phyloP scores from a whole-genome alignment of 2,113 vertebrate genomes.

The Eudyptes chrysolophus region DNA sequence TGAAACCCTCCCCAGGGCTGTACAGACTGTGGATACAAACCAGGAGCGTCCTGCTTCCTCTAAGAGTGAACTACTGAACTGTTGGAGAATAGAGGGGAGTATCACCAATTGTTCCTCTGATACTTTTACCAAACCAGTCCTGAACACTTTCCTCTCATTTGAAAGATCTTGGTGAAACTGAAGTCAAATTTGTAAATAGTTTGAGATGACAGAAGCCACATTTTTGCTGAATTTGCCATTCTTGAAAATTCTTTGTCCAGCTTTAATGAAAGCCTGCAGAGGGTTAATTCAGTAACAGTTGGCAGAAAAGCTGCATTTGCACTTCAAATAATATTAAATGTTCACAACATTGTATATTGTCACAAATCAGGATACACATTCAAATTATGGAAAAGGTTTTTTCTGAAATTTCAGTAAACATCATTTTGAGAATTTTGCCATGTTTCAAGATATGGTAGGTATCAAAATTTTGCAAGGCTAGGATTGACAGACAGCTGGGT shows the following conservation, averaged over 20 bases:
- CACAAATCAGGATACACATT: not conserved
- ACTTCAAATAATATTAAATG: not conserved
- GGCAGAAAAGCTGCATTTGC: not conserved
- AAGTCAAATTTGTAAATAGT: not conserved
- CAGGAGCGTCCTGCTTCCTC: not conserved
- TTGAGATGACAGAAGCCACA: not conserved
- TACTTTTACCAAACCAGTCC: not conserved
- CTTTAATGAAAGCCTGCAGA: not conserved
- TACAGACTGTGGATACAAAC: not conserved
- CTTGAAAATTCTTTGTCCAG: not conserved
- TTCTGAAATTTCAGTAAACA: not conserved
- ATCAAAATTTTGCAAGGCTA: not conserved
- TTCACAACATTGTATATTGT: not conserved
- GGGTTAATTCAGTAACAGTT: not conserved
- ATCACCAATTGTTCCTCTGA: not conserved
- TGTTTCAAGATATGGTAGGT: not conserved
- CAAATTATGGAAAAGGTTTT: not conserved
- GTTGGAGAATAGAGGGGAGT: not conserved
- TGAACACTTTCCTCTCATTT: not conserved
- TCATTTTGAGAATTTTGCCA: not conserved
- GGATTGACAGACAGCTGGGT: not conserved
- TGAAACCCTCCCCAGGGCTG: not conserved
- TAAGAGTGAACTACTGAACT: not conserved
- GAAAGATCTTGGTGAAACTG: not conserved
- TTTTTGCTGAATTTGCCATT: not conserved